A percentile compares a stretch with the other conserved stretches of the same genome.
These are phyloP conservation scores for Orthonychiurus folsomi DNA, from an alignment of 2,888 invertebrate species.

Conservation along the genomic window DNA sequence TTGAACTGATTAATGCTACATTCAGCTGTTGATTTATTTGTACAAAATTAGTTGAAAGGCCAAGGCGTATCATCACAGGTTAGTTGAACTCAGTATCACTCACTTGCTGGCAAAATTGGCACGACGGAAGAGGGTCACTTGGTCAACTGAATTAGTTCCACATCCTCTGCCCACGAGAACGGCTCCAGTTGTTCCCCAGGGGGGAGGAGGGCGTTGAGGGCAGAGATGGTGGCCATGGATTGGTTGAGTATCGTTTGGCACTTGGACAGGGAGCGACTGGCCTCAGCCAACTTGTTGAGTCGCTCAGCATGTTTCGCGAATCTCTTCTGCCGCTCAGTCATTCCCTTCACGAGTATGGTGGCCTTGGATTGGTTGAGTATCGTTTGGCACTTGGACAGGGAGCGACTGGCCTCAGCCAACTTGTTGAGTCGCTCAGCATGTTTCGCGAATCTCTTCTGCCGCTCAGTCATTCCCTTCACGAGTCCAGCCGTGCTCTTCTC, in stretches of 20 bases:
- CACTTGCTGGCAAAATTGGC: too few relatives aligned
- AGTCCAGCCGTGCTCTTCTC: conserved; percentile 63
- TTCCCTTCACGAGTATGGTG: conserved; percentile 56
- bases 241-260: conserved; percentile 74
- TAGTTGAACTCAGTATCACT: too few relatives aligned
- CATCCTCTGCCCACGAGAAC: conserved; percentile 48
- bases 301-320: conserved; percentile 79
- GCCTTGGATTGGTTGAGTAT: conserved; percentile 73
- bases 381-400: conserved; percentile 69
- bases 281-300: conserved; percentile 67
- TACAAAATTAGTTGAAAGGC: too few relatives aligned
- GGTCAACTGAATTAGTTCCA: background rate
- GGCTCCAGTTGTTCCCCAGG: conserved; percentile 75
- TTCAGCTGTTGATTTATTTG: too few relatives aligned
- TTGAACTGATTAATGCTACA: too few relatives aligned
- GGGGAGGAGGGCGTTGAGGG: conserved; percentile 71
- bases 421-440: conserved; percentile 76
- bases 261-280: conserved; percentile 68
- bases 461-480: conserved; percentile 61
- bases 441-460: conserved; percentile 71
- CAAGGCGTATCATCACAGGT: too few relatives aligned
- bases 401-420: conserved; percentile 70
- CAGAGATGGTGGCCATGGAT: conserved; percentile 72
- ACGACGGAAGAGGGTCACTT: too few relatives aligned
- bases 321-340: conserved; percentile 70